phyloP scores from a whole-genome alignment of 2,797 vertebrate species.

The Clamator glandarius region DNA sequence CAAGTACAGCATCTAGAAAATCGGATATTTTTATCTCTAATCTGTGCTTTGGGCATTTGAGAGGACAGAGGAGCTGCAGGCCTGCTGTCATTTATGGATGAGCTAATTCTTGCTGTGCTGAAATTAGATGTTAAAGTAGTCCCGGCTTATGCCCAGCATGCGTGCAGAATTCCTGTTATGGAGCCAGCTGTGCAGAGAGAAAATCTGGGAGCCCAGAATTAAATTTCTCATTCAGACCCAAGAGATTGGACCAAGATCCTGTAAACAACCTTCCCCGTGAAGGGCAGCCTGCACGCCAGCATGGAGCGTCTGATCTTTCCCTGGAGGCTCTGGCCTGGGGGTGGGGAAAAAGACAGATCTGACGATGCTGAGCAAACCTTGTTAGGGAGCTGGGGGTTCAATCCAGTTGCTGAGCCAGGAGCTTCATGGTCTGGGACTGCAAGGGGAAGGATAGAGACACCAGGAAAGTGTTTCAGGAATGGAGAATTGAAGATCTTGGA shows the following conservation, averaged over 20 bases:
- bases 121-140: conserved; percentile 61
- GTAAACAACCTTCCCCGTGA: neutral
- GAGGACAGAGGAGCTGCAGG: conserved; percentile 37
- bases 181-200: conserved; percentile 36
- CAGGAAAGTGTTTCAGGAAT: neutral
- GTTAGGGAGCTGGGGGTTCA: neutral
- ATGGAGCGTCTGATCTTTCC: neutral
- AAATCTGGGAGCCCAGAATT: conserved; percentile 42
- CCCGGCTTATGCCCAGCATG: conserved; percentile 27
- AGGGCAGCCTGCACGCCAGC: neutral
- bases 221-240: neutral
- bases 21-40: conserved; percentile 54
- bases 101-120: conserved; percentile 59
- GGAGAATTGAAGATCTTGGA: neutral
- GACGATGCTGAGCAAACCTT: neutral
- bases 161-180: conserved; percentile 13
- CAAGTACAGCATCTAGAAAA: conserved; percentile 56
- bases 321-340: neutral
- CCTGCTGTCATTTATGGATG: conserved; percentile 58
- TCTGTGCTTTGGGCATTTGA: conserved; percentile 27
- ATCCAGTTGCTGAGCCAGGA: neutral
- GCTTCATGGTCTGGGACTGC: neutral
- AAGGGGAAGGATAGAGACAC: neutral
- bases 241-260: conserved; percentile 11
- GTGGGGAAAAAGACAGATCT: neutral